Percentiles rank a stretch among this genome's conserved stretches.
Conservation (phyloP, 2,113 vertebrate species). For the Sebastes fasciatus region DNA sequence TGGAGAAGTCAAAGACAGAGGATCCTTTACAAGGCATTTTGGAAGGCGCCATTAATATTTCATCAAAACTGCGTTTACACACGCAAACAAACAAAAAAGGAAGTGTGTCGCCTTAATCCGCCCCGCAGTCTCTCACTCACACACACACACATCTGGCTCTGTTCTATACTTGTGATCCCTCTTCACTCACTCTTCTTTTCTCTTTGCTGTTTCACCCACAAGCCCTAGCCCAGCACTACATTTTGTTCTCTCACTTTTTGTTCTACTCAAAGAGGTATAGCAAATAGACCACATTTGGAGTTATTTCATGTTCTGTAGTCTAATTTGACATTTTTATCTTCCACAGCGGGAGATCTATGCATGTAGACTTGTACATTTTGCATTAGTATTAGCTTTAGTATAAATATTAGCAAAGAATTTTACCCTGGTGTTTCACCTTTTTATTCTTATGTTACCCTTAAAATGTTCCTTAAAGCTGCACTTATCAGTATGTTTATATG, state of each 20-base stretch:
- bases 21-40: constrained; percentile 82
- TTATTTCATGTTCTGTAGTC: constrained; percentile 1
- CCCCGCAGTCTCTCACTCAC: constrained; percentile 73
- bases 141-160: constrained; percentile 51
- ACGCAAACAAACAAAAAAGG: constrained; percentile 82
- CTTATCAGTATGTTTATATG: neutral
- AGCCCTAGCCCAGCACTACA: constrained; percentile 20
- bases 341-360: neutral
- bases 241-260: constrained; percentile 50
- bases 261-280: constrained; percentile 15
- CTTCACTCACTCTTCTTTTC: constrained; percentile 58
- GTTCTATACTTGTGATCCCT: constrained; percentile 66
- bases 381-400: neutral
- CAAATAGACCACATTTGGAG: constrained; percentile 27
- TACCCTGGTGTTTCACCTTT: neutral
- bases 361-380: neutral
- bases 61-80: constrained; percentile 83
- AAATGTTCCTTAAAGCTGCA: neutral
- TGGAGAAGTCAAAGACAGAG: constrained; percentile 83
- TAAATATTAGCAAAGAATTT: constrained; percentile 1
- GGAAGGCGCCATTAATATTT: constrained; percentile 83
- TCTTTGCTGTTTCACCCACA: constrained; percentile 54
- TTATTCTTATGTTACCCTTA: no score
- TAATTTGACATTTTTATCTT: constrained; percentile 8
- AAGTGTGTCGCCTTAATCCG: constrained; percentile 74